Evolutionary conservation across 2,797 vertebrate genomes (phyloP), one percentile per base, ranked within the genome.

Genomic region (Thamnophis elegans): DNA sequence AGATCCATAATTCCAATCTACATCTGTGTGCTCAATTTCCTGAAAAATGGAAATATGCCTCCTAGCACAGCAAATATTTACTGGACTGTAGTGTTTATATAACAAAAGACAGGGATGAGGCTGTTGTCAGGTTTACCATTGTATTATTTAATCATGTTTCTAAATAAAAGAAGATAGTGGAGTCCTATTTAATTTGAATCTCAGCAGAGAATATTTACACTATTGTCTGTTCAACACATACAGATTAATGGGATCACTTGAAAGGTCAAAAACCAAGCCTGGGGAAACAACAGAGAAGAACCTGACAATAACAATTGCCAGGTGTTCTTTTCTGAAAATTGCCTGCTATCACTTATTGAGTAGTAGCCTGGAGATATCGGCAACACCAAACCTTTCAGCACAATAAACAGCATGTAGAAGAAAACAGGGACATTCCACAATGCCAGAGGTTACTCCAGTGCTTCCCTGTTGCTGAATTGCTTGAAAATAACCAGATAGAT

Each of bases 231-330:
- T 73, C 94, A 58, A 94, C 42, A 62, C 65, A 90, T 94, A 91
- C 89, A 95, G 94, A 97, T 96, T 94, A 96, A 95, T 95, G 32
- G 54, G 87, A 95, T 96, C 85, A 93, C 85, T 62, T 91, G 58
- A 96, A 95, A 94, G 96, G 93, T 95, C 94, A 94, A n/a, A 92
- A 94, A 90, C 93, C 94, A 96, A 95, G 94, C 89, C 87, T 89
- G 62, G 51, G 95, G 92, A 78, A 82, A 93, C 85, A 20, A n/a
- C 22, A 93, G 95, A 96, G 92, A 89, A 60, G 92, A 94, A 93
- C 85, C 85, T 96, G 93, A 90, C 94, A 94, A 89, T 96, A 87
- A 96, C 68, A 8, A 68, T 96, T 94, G 54, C 92, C 93, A 95
- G 94, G 91, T 94, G 86, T 94, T n/a, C 62, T 91, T 90, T 54